Percentiles rank a stretch among this genome's conserved stretches.
Evolutionary conservation across 2,888 invertebrate species (phyloP).

Genomic region (Mythimna albipuncta): DNA sequence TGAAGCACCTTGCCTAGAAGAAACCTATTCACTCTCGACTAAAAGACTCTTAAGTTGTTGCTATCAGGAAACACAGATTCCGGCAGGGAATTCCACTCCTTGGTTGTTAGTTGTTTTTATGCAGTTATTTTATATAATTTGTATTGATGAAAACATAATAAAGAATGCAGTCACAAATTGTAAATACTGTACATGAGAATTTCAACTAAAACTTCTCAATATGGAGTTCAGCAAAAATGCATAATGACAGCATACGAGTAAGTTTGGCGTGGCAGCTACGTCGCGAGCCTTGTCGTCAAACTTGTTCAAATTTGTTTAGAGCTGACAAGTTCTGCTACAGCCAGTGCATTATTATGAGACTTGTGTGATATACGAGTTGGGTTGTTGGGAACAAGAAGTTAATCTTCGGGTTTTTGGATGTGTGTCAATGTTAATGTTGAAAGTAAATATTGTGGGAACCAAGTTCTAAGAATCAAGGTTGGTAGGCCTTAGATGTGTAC

Average conservation of each 20-base stretch:
- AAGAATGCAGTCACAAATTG: no score
- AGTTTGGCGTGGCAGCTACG: constrained; percentile 41
- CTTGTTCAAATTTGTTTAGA: constrained; percentile 58
- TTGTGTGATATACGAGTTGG: constrained; percentile 19
- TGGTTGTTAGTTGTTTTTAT: no score
- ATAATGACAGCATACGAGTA: constrained; percentile 41
- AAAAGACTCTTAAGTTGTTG: no score
- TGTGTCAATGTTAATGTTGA: not conserved
- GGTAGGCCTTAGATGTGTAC: no score
- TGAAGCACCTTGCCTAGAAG: no score
- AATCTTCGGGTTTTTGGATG: constrained; percentile 15
- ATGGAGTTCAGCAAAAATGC: constrained; percentile 40
- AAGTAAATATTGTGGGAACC: not conserved
- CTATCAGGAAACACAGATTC: no score
- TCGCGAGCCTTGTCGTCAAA: constrained; percentile 41
- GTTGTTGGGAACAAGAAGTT: constrained; percentile 10
- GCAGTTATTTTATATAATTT: no score
- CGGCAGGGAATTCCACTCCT: no score
- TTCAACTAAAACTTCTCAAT: constrained; percentile 27
- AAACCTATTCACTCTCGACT: no score
- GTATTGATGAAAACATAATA: no score
- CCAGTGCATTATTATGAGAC: constrained; percentile 45
- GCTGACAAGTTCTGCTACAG: constrained; percentile 38
- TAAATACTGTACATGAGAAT: not conserved
- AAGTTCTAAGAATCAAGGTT: no score